Percentiles rank a stretch among this genome's conserved stretches.
phyloP scores from a whole-genome alignment of 1,140 invertebrate species.

The Trichonephila inaurata region DNA sequence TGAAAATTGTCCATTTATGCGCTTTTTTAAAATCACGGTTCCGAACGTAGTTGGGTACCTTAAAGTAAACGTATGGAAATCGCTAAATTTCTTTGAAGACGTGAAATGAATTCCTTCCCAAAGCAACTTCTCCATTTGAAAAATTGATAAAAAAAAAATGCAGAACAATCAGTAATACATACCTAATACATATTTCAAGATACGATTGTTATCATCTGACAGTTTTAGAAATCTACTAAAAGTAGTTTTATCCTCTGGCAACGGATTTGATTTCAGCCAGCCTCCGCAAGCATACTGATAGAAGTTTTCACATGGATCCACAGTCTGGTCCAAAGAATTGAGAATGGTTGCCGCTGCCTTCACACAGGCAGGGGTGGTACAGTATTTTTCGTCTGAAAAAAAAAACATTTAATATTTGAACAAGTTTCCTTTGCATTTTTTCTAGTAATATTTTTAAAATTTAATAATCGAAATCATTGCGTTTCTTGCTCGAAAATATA shows the following conservation, averaged over 20 bases:
- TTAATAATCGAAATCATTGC: too few species aligned
- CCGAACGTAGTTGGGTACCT: too few species aligned
- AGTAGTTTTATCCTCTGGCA: slow-evolving; percentile 91
- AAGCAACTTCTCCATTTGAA: too few species aligned
- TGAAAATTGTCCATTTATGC: too few species aligned
- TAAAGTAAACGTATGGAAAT: too few species aligned
- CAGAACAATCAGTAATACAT: slow-evolving; percentile 21
- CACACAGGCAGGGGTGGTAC: slow-evolving; percentile 91
- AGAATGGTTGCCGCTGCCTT: slow-evolving; percentile 92
- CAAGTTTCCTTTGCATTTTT: too few species aligned
- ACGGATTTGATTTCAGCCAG: slow-evolving; percentile 94
- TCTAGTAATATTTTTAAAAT: too few species aligned
- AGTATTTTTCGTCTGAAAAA: slow-evolving; percentile 81
- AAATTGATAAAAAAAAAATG: too few species aligned
- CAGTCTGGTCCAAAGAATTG: slow-evolving; percentile 88
- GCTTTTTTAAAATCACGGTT: too few species aligned
- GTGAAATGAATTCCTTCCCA: too few species aligned
- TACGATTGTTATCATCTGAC: slow-evolving; percentile 94
- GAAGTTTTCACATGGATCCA: slow-evolving; percentile 96
- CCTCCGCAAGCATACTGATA: slow-evolving; percentile 96
- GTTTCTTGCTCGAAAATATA: too few species aligned
- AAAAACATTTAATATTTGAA: background rate
- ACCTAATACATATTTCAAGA: slow-evolving; percentile 93
- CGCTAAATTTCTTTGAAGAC: too few species aligned
- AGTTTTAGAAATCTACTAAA: slow-evolving; percentile 98